Evolutionary conservation across 2,113 vertebrate species (phyloP), one percentile per base, ranked within the genome.

Genomic region (Erinaceus europaeus): DNA sequence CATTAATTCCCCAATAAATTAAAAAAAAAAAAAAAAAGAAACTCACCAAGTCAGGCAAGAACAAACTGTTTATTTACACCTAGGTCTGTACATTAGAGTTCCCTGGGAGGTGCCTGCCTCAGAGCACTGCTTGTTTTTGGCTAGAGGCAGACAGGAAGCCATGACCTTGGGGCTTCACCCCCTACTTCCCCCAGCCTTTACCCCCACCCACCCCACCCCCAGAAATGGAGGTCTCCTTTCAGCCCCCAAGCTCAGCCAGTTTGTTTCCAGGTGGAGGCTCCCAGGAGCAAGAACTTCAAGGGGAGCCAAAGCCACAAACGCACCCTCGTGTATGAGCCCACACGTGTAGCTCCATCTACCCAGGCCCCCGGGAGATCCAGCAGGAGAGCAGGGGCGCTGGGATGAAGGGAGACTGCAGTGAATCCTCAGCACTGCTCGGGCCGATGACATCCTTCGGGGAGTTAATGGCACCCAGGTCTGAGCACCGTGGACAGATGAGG

Each of bases 11-110:
- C n/a, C n/a, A n/a, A n/a, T n/a, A n/a, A n/a, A n/a, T n/a, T n/a
- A n/a, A n/a, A n/a, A n/a, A n/a, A n/a, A n/a, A n/a, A n/a, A n/a
- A n/a, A n/a, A n/a, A n/a, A n/a, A n/a, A n/a, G n/a, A n/a, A n/a
- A n/a, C n/a, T n/a, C n/a, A n/a, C n/a, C n/a, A n/a, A n/a, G n/a
- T 96, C 96, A 94, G 96, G 95, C 94, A 94, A 69, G 93, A 95
- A 81, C 91, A 96, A 96, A 94, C 72, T 32, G 92, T 97, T 97
- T 97, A 98, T 97, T 98, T 96, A 97, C 96, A 96, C 84, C 68
- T 90, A 40, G 91, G 79, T 93, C 92, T 96, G 90, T 96, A 96
- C 95, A 93, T 79, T 76, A 95, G 86, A 95, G 94, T 89, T 95
- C 93, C 88, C 71, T 62, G 79, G 64, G 86, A 89, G 77, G 53